These are phyloP conservation scores for Ginglymostoma cirratum DNA, from an alignment of 2,113 vertebrate species.

Conservation along the genomic window DNA sequence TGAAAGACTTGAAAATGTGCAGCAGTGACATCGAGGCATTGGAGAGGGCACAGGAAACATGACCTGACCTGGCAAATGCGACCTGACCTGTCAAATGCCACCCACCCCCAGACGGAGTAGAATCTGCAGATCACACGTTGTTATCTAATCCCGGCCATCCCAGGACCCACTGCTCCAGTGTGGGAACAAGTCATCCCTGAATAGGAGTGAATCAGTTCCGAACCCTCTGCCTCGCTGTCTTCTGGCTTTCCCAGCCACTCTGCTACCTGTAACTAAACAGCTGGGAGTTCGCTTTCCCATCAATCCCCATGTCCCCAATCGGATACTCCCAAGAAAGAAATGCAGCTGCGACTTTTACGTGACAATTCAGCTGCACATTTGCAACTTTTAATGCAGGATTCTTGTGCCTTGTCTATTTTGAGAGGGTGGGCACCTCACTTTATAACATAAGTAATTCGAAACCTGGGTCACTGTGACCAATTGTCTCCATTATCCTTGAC, in stretches of 20 bases:
- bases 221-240: background rate
- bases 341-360: background rate
- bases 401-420: background rate
- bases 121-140: too few relatives aligned
- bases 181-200: too few relatives aligned
- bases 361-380: background rate
- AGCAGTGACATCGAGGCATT: background rate
- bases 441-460: background rate
- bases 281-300: background rate
- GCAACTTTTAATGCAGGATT: background rate
- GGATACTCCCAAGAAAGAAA: background rate
- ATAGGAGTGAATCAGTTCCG: too few relatives aligned
- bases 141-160: too few relatives aligned
- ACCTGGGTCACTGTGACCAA: background rate
- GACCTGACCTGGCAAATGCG: too few relatives aligned
- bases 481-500: background rate
- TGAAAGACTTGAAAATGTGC: background rate
- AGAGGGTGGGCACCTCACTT: background rate
- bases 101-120: too few relatives aligned
- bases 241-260: background rate
- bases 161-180: too few relatives aligned
- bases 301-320: background rate
- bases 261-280: background rate
- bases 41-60: too few relatives aligned
- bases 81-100: too few relatives aligned